These are phyloP conservation scores for Scatophagus argus DNA, from an alignment of 2,113 vertebrate species.

Conservation along the genomic window DNA sequence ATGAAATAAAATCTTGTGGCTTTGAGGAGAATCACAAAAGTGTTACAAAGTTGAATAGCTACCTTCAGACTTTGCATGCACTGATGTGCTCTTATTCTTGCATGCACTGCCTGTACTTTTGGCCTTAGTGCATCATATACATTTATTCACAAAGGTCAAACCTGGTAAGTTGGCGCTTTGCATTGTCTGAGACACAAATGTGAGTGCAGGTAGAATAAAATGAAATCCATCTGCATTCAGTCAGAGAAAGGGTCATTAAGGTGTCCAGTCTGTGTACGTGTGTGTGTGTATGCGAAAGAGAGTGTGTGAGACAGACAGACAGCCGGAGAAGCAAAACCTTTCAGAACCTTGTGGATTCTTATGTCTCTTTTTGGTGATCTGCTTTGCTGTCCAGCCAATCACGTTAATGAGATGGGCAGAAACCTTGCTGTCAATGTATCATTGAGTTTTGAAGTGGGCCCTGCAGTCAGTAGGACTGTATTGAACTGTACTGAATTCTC, in stretches of 20 bases:
- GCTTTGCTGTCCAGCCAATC: slow-evolving; percentile 36
- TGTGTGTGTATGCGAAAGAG: slow-evolving; percentile 1
- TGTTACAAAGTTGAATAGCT: slow-evolving; percentile 43
- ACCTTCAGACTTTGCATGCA: slow-evolving; percentile 39
- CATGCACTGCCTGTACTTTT: slow-evolving; percentile 29
- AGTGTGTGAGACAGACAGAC: background rate
- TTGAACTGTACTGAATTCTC: slow-evolving; percentile 24
- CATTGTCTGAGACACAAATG: slow-evolving; percentile 18
- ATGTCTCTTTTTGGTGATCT: slow-evolving; percentile 38
- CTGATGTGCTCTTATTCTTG: background rate
- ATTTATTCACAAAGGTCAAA: slow-evolving; percentile 69
- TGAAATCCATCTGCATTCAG: slow-evolving; percentile 72
- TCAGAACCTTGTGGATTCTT: slow-evolving; percentile 21
- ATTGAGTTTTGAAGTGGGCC: slow-evolving; percentile 59
- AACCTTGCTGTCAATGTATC: slow-evolving; percentile 52
- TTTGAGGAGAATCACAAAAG: slow-evolving; percentile 50
- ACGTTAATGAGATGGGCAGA: slow-evolving; percentile 53
- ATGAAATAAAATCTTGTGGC: slow-evolving; percentile 51
- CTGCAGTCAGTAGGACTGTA: slow-evolving; percentile 15
- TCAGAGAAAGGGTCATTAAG: slow-evolving; percentile 59
- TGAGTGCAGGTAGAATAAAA: slow-evolving; percentile 56
- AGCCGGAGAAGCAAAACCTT: slow-evolving; percentile 27
- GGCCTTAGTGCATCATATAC: slow-evolving; percentile 47
- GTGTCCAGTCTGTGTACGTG: slow-evolving; percentile 33
- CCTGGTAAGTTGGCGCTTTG: slow-evolving; percentile 22